Percentiles rank a stretch among this genome's conserved stretches.
These are phyloP conservation scores for Cataglyphis altisquamis DNA, from an alignment of 2,888 invertebrate species.

Conservation along the genomic window DNA sequence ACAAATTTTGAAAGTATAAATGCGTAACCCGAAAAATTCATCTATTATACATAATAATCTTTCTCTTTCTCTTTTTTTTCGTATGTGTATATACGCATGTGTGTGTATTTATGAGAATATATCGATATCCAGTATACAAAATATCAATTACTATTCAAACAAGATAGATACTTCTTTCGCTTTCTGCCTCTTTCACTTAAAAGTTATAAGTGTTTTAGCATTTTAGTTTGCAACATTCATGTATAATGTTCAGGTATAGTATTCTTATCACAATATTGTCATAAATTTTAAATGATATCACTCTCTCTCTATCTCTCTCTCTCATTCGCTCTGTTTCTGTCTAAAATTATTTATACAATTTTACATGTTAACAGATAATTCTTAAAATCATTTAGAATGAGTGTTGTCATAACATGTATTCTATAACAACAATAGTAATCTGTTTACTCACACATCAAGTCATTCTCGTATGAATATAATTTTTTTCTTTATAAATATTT, in stretches of 20 bases:
- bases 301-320: constrained; percentile 22
- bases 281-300: constrained; percentile 65
- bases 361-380: constrained; percentile 65
- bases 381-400: constrained; percentile 58
- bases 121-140: constrained; percentile 66
- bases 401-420: constrained; percentile 21
- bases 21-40: constrained; percentile 12
- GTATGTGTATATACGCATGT: constrained; percentile 9
- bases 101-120: constrained; percentile 51
- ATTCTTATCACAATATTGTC: constrained; percentile 79
- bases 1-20: background rate
- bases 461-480: constrained; percentile 8
- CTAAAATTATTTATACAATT: constrained; percentile 53
- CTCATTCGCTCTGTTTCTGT: constrained; percentile 9
- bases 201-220: constrained; percentile 45
- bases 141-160: constrained; percentile 64
- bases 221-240: constrained; percentile 62
- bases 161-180: constrained; percentile 38
- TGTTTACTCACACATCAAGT: constrained; percentile 28
- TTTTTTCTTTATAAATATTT: constrained; percentile 8
- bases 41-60: constrained; percentile 5
- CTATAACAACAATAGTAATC: constrained; percentile 44
- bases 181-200: background rate
- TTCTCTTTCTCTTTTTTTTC: background rate
- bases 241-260: constrained; percentile 70